Base-by-base conservation (phyloP, 2,888 invertebrate species). In the Amphipoea oculea region DNA sequence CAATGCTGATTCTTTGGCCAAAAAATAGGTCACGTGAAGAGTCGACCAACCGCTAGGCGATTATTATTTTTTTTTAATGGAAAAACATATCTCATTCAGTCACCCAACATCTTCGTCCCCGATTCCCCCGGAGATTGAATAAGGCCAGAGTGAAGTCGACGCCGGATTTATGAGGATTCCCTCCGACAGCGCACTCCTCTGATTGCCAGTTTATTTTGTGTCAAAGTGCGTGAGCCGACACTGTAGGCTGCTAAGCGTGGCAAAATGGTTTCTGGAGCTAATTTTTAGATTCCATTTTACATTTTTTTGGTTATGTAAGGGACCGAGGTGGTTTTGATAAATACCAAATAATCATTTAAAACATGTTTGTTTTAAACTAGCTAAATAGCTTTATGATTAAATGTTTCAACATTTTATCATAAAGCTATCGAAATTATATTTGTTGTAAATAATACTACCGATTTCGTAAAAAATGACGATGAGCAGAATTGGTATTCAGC, bases 151-250 rank as follows among this genome's bases (percentile, higher is more conserved):
- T 93, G 93, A 92, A 95, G 94, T 94, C 94, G 93, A 91, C 93
- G 89, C 91, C 93, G 96, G 96, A 96, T 96, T 96, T 96, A 96
- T 95, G 95, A 93, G 96, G 95, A 95, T 95, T 95, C 95, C 92
- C 93, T 90, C 93, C 93, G 94, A 95, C 95, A 92, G 92, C 93
- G 95, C 95, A 95, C 95, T 95, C 91, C 92, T 91, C 93, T 94
- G 96, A 96, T 96, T 96, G 96, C 95, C 95, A 93, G 96, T 96
- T 96, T 96, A 95, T 96, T 95, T 94, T 91, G 94, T 94, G 94
- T 93, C 94, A 94, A 94, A 95, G 94, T 95, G 96, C 95, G 96
- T 95, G 92, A 90, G 92, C 91, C 87, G 86, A 81, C 86, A 81
- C 88, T 81, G 60, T 65, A 73, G 75, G 74, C 76, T 51, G 76